Conservation (phyloP, 2,888 invertebrate species). For the Iphiclides podalirius region DNA sequence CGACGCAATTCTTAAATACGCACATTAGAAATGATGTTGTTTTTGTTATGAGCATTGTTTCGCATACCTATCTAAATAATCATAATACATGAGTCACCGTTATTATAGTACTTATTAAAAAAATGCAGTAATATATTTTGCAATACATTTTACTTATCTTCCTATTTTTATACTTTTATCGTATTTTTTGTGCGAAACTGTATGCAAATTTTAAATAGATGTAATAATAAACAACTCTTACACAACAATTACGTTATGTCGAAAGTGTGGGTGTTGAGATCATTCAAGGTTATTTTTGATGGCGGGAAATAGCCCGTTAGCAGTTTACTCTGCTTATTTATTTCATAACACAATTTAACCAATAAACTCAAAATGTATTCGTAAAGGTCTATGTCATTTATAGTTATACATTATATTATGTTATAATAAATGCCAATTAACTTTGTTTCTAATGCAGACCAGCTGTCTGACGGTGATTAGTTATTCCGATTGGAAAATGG, state of each 20-base stretch:
- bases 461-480: slow-evolving; percentile 45
- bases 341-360: slow-evolving; percentile 24
- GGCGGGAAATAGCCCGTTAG: slow-evolving; percentile 57
- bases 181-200: slow-evolving; percentile 38
- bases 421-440: too few species aligned
- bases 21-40: background rate
- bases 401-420: too few species aligned
- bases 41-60: background rate
- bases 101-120: background rate
- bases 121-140: slow-evolving; percentile 9
- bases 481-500: slow-evolving; percentile 42
- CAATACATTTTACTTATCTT: slow-evolving; percentile 2
- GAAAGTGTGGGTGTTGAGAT: slow-evolving; percentile 58
- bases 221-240: slow-evolving; percentile 54
- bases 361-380: too few species aligned
- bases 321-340: slow-evolving; percentile 16
- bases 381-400: too few species aligned
- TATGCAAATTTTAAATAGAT: slow-evolving; percentile 48
- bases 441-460: slow-evolving; percentile 43
- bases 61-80: background rate
- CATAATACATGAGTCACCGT: background rate
- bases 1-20: too few species aligned
- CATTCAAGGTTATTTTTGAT: slow-evolving; percentile 60
- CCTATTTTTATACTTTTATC: slow-evolving; percentile 2
- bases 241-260: slow-evolving; percentile 53